Percentiles rank a stretch among this genome's conserved stretches.
phyloP scores from a whole-genome alignment of 2,888 invertebrate species.

The Oligia fasciuncula region DNA sequence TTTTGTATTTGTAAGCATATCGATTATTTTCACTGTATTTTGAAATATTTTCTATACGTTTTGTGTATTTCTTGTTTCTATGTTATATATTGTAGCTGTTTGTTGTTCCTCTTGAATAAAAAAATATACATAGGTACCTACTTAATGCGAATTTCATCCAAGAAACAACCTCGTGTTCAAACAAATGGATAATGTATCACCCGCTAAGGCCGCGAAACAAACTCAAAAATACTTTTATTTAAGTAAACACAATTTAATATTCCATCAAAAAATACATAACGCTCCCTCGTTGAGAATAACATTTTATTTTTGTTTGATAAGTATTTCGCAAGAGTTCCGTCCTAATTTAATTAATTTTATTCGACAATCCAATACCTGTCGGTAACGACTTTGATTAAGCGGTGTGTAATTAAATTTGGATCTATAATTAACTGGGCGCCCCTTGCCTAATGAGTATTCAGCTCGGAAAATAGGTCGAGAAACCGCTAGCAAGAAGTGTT shows the following conservation, averaged over 20 bases:
- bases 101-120: too few relatives aligned
- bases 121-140: not conserved
- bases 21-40: too few relatives aligned
- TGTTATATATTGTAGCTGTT: too few relatives aligned
- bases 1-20: too few relatives aligned
- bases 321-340: conserved; percentile 4
- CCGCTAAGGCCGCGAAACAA: conserved; percentile 25
- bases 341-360: conserved; percentile 15
- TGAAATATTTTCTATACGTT: too few relatives aligned
- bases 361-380: conserved; percentile 23
- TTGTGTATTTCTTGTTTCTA: too few relatives aligned
- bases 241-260: conserved; percentile 36
- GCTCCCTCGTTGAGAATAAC: conserved; percentile 3
- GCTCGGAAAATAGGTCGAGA: conserved; percentile 35
- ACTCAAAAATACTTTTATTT: conserved; percentile 18
- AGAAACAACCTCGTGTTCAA: conserved; percentile 16
- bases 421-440: conserved; percentile 30
- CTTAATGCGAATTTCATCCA: not conserved
- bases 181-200: conserved; percentile 26
- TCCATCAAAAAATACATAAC: conserved; percentile 22
- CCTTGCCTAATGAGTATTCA: conserved; percentile 35
- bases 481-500: not conserved
- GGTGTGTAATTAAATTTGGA: conserved; percentile 24
- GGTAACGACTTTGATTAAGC: conserved; percentile 40
- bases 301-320: conserved; percentile 5